phyloP scores from a whole-genome alignment of 2,797 vertebrate genomes.

The Anguilla anguilla region DNA sequence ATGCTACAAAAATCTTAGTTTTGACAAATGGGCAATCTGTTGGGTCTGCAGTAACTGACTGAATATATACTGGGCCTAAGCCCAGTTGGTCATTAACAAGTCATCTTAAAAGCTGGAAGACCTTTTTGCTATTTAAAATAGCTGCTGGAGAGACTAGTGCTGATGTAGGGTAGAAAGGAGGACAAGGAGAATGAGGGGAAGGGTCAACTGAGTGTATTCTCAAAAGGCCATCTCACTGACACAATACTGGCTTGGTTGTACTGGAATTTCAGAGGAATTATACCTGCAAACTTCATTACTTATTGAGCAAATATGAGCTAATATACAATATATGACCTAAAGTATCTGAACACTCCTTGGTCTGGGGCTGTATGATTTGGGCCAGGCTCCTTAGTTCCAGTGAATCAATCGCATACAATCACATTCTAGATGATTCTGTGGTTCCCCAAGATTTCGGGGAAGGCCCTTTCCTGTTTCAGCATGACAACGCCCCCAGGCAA shows the following conservation, averaged over 20 bases:
- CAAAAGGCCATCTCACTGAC: slow-evolving; percentile 5
- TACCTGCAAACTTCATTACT: background rate
- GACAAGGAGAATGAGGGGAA: background rate
- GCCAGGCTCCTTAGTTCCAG: no score
- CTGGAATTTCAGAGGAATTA: background rate
- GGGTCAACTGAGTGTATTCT: background rate
- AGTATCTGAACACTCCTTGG: no score
- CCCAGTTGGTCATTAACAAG: background rate
- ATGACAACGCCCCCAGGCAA: no score
- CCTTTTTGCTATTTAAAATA: background rate
- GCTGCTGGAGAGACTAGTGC: background rate
- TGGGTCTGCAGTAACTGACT: background rate
- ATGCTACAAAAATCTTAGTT: background rate
- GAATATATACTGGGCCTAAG: background rate
- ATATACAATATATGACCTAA: background rate
- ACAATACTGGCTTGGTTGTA: background rate
- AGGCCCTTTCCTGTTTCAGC: no score
- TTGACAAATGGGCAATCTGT: background rate
- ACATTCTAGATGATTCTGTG: no score
- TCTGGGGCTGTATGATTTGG: no score
- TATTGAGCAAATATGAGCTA: background rate
- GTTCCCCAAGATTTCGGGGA: no score
- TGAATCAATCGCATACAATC: no score
- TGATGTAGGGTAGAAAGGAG: background rate
- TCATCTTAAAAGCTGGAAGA: background rate